Conservation (phyloP, 2,113 vertebrate species). For the Myotis brandtii region DNA sequence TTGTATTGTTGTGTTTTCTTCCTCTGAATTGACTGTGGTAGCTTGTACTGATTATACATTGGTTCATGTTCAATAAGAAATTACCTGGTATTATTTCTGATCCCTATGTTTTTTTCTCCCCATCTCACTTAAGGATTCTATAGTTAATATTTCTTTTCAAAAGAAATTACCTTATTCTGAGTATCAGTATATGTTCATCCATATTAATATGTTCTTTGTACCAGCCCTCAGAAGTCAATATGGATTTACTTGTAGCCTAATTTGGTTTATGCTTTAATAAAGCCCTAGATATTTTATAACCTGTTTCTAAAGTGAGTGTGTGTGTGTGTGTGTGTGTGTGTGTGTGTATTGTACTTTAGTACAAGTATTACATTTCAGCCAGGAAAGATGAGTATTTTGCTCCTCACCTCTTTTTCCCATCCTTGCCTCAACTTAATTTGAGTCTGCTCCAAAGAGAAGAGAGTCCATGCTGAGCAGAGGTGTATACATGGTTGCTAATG, state of each 20-base stretch:
- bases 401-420: not conserved
- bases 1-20: not conserved
- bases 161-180: constrained; percentile 6
- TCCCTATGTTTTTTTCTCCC: not conserved
- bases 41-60: not conserved
- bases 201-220: constrained; percentile 24
- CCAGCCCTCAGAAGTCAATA: not conserved
- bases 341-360: not conserved
- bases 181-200: constrained; percentile 7
- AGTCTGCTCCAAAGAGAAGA: not conserved
- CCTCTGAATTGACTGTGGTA: not conserved
- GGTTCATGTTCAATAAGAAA: not conserved
- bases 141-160: constrained; percentile 25
- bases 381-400: constrained; percentile 9
- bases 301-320: not conserved
- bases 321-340: not conserved
- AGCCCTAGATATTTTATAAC: not conserved
- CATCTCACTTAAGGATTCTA: not conserved
- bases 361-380: not conserved
- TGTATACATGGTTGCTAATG: not conserved
- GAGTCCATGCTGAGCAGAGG: not conserved
- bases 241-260: not conserved
- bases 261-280: constrained; percentile 47
- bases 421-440: constrained; percentile 10
- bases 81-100: not conserved